Evolutionary conservation across 2,888 invertebrate genomes (phyloP).

Genomic region (Nezara viridula): DNA sequence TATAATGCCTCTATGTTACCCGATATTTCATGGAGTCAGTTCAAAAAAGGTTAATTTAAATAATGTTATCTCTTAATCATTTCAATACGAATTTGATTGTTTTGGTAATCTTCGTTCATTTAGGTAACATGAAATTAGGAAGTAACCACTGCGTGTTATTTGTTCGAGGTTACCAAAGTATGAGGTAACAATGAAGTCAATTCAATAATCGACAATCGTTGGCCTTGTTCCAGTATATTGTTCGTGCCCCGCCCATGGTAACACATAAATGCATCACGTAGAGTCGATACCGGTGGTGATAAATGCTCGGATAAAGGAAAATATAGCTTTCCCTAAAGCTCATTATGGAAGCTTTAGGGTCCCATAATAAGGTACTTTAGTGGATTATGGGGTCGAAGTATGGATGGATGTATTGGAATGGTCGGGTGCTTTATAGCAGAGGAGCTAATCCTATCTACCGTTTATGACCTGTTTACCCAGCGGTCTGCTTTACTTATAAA

Average conservation of each 20-base stretch:
- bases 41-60: too few species aligned
- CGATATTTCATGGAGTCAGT: too few species aligned
- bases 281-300: neutral
- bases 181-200: neutral
- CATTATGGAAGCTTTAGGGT: constrained; percentile 9
- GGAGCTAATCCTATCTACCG: neutral
- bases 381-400: neutral
- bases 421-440: neutral
- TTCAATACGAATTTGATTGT: neutral
- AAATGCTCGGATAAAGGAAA: neutral
- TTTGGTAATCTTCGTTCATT: neutral
- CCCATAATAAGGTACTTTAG: constrained; percentile 16
- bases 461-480: neutral
- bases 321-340: neutral
- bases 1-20: too few species aligned
- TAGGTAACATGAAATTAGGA: neutral
- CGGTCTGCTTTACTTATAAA: neutral
- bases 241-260: neutral
- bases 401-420: neutral
- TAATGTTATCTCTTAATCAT: too few species aligned
- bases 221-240: neutral
- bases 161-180: neutral
- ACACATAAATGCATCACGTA: neutral
- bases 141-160: neutral
- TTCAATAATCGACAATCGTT: neutral